Conservation (phyloP, 64 coral and sea anemone genomes). For the Trachythela sp. region DNA sequence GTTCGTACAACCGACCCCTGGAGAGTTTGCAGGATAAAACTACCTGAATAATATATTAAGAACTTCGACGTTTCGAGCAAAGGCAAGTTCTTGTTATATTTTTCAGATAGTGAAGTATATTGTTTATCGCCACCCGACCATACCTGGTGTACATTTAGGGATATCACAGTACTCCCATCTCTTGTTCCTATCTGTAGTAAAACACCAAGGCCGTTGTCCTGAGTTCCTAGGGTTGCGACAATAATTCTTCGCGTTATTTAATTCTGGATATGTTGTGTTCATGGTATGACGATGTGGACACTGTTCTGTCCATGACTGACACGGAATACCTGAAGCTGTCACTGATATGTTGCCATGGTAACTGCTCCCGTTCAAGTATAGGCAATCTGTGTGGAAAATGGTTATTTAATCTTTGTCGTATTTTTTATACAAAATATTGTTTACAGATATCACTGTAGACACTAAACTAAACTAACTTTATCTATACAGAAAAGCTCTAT, state of each 20-base stretch:
- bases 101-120: no score
- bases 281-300: slow-evolving; percentile 84
- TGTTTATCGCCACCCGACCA: no score
- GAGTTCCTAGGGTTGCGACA: slow-evolving; percentile 52
- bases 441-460: no score
- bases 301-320: slow-evolving; percentile 75
- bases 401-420: no score
- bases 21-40: no score
- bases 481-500: no score
- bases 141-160: slow-evolving; percentile 34
- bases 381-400: slow-evolving; percentile 41
- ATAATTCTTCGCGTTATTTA: slow-evolving; percentile 36
- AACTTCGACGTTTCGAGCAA: no score
- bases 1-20: no score
- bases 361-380: slow-evolving; percentile 48
- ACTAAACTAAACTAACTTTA: no score
- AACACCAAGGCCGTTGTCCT: slow-evolving; percentile 63
- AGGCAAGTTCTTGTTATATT: no score
- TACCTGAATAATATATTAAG: no score
- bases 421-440: no score
- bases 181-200: slow-evolving; percentile 37
- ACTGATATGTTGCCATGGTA: slow-evolving; percentile 64
- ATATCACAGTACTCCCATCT: slow-evolving; percentile 71
- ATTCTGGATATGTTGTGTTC: slow-evolving; percentile 22
- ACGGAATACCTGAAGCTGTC: slow-evolving; percentile 54